These are phyloP conservation scores for Drosophila recens DNA, from an alignment of 2,888 invertebrate genomes.

Conservation along the genomic window DNA sequence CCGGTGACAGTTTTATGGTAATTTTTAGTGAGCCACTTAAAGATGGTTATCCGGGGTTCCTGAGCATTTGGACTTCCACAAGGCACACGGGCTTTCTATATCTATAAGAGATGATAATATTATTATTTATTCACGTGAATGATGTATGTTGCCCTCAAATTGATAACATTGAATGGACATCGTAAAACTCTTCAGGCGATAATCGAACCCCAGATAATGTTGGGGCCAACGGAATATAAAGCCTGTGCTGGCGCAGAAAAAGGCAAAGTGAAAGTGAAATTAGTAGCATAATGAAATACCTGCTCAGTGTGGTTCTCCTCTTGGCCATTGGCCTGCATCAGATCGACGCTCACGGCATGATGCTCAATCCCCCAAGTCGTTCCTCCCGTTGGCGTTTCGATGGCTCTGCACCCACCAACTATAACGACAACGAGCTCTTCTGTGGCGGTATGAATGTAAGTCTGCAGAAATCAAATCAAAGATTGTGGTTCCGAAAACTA, in stretches of 20 bases:
- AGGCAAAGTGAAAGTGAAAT: slow-evolving; percentile 67
- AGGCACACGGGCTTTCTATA: background rate
- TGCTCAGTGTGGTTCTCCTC: slow-evolving; percentile 51
- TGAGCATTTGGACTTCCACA: slow-evolving; percentile 12
- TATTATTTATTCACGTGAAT: slow-evolving; percentile 19
- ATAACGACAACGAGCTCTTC: slow-evolving; percentile 86
- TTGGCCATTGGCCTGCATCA: slow-evolving; percentile 61
- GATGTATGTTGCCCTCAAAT: slow-evolving; percentile 15
- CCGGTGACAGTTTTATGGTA: slow-evolving; percentile 52
- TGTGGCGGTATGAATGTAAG: slow-evolving; percentile 86
- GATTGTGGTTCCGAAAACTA: too few relatives aligned
- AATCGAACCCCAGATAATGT: slow-evolving; percentile 44
- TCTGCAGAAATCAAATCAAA: background rate
- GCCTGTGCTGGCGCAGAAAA: slow-evolving; percentile 6
- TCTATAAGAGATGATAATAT: slow-evolving; percentile 26
- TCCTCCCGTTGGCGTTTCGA: slow-evolving; percentile 87
- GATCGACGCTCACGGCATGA: slow-evolving; percentile 86
- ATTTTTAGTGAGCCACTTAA: background rate
- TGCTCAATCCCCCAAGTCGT: slow-evolving; percentile 86
- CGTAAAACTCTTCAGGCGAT: slow-evolving; percentile 64
- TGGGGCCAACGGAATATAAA: slow-evolving; percentile 36
- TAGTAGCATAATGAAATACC: slow-evolving; percentile 55
- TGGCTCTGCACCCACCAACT: slow-evolving; percentile 86
- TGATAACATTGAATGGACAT: slow-evolving; percentile 57
- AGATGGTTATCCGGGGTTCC: slow-evolving; percentile 51